Percentiles rank a stretch among this genome's conserved stretches.
phyloP scores from a whole-genome alignment of 2,113 vertebrate species.

The Dolichallabes microphthalmus region DNA sequence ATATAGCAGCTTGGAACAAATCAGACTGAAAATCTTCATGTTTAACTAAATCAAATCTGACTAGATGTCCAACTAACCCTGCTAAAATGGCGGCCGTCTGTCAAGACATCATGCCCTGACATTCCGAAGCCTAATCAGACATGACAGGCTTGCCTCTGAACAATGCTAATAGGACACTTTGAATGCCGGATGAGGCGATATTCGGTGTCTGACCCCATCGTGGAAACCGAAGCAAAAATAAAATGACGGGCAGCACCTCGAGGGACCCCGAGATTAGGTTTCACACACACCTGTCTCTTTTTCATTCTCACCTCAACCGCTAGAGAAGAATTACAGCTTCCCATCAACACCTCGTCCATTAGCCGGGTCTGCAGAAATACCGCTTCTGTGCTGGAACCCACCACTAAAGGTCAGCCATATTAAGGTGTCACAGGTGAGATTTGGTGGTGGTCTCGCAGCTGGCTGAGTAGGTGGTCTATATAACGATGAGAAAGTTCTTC shows the following conservation, averaged over 20 bases:
- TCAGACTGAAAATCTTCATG: too few species aligned
- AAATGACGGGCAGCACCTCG: constrained; percentile 25
- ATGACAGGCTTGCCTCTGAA: not conserved
- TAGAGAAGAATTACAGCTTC: constrained; percentile 29
- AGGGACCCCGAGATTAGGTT: constrained; percentile 26
- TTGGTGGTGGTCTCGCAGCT: constrained; percentile 29
- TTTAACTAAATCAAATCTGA: not conserved
- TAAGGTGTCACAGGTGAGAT: constrained; percentile 8
- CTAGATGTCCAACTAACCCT: not conserved
- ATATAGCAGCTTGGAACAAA: too few species aligned
- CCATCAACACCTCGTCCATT: constrained; percentile 48
- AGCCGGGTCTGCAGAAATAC: not conserved
- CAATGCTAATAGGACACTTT: constrained; percentile 1
- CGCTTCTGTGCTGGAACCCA: not conserved
- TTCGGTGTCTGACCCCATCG: not conserved
- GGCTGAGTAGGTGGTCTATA: not conserved
- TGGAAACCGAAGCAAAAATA: constrained; percentile 19
- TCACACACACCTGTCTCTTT: constrained; percentile 4
- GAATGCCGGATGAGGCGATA: constrained; percentile 18
- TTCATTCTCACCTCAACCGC: constrained; percentile 20
- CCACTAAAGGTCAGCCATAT: constrained; percentile 30
- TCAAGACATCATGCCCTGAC: not conserved
- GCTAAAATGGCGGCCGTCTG: not conserved
- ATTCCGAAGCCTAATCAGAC: not conserved
- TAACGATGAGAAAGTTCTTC: not conserved